Percentiles rank a stretch among this genome's conserved stretches.
These are phyloP conservation scores for Tragelaphus buxtoni DNA, from an alignment of 2,113 vertebrate genomes.

Conservation along the genomic window DNA sequence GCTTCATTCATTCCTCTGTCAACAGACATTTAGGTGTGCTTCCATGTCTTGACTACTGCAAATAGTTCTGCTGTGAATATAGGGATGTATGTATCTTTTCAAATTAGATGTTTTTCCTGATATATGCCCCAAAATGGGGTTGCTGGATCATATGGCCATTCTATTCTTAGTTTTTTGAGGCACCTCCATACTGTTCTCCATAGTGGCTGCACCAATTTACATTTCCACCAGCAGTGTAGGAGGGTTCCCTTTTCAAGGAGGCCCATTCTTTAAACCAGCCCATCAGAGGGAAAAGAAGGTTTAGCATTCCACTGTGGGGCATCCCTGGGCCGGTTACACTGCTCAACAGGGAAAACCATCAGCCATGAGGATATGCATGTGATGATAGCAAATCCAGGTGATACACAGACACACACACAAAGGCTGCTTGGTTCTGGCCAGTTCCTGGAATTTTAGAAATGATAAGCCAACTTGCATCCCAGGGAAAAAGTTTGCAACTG, in stretches of 20 bases:
- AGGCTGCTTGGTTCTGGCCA: background rate
- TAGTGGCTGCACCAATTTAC: background rate
- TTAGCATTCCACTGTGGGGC: background rate
- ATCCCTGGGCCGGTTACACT: background rate
- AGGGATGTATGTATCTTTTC: background rate
- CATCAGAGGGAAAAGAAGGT: background rate
- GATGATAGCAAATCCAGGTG: background rate
- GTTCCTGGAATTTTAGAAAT: background rate
- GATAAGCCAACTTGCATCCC: background rate
- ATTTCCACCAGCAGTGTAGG: background rate
- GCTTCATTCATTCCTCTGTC: background rate
- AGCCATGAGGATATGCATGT: background rate
- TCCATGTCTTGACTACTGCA: background rate
- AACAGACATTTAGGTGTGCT: background rate
- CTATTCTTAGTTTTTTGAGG: background rate
- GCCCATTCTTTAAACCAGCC: background rate
- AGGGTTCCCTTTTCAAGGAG: background rate
- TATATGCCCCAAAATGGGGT: background rate
- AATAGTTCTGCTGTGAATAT: background rate
- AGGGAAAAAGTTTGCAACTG: constrained; percentile 58
- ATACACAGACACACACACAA: background rate
- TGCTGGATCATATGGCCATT: background rate
- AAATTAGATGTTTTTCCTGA: background rate
- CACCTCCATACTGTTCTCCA: background rate
- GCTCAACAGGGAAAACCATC: background rate